A percentile compares a stretch with the other conserved stretches of the same genome.
Conservation (phyloP, 2,797 vertebrate species). For the Rhinichthys osculus region DNA sequence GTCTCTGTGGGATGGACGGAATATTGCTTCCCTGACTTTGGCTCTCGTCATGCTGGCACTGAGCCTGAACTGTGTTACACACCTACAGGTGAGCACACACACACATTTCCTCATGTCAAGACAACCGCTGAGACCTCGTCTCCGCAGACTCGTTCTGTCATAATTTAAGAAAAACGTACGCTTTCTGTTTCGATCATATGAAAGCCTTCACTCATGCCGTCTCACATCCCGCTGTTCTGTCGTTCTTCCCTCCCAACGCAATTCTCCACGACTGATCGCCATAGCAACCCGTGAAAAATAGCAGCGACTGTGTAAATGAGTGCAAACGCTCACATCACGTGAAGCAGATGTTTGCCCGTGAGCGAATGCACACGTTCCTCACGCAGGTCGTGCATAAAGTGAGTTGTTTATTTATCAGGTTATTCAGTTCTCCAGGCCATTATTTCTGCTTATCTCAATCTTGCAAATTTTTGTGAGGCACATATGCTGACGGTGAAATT, state of each 20-base stretch:
- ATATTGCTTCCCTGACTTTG: slow-evolving; percentile 84
- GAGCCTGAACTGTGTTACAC: slow-evolving; percentile 81
- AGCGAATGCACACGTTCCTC: slow-evolving; percentile 23
- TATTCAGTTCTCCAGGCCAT: not conserved
- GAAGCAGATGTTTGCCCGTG: slow-evolving; percentile 32
- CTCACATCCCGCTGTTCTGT: not conserved
- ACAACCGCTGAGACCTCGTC: not conserved
- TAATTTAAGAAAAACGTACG: not conserved
- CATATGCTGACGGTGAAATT: not conserved
- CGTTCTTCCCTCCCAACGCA: not conserved
- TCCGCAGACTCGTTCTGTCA: not conserved
- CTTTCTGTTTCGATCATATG: not conserved
- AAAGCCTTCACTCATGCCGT: not conserved
- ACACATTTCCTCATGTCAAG: slow-evolving; percentile 11
- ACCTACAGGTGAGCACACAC: slow-evolving; percentile 82
- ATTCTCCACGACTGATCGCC: slow-evolving; percentile 16
- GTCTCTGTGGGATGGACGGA: slow-evolving; percentile 86
- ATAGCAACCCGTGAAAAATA: slow-evolving; percentile 18
- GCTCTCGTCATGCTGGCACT: slow-evolving; percentile 78
- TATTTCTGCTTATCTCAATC: not conserved
- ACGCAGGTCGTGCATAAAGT: not conserved
- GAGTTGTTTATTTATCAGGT: not conserved
- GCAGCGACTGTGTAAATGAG: slow-evolving; percentile 27
- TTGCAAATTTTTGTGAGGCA: not conserved
- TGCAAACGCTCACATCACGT: not conserved